These are phyloP conservation scores for Pomacea canaliculata DNA, from an alignment of 2,888 invertebrate genomes.

Conservation along the genomic window DNA sequence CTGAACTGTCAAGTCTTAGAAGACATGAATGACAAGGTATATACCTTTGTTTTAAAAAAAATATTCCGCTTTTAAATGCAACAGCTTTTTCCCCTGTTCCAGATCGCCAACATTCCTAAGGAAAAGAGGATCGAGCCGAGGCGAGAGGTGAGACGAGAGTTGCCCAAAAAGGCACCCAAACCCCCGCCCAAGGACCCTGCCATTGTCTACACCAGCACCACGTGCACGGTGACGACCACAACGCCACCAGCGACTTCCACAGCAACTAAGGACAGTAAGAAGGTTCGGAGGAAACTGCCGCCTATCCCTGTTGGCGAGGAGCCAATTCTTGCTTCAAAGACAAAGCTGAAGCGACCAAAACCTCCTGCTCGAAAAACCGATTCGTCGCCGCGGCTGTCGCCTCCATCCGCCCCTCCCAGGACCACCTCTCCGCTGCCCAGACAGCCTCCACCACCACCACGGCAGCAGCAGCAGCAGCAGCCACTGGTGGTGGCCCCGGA, in stretches of 20 bases:
- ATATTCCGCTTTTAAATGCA: too few species aligned
- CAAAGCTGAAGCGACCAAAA: constrained; percentile 29
- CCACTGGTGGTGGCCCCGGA: background rate
- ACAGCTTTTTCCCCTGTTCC: background rate
- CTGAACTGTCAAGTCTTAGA: too few species aligned
- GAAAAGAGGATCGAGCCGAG: constrained; percentile 12
- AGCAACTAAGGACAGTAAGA: constrained; percentile 28
- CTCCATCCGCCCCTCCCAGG: background rate
- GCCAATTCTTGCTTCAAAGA: constrained; percentile 38
- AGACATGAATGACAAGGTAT: too few species aligned
- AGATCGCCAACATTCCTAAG: constrained; percentile 17
- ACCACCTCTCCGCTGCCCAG: background rate
- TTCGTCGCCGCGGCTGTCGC: background rate
- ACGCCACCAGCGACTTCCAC: background rate
- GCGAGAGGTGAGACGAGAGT: background rate
- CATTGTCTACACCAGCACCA: background rate
- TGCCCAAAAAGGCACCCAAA: constrained; percentile 10
- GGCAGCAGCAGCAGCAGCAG: constrained; percentile 10
- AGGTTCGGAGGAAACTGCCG: constrained; percentile 55
- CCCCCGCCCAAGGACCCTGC: constrained; percentile 4
- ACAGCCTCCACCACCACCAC: constrained; percentile 7
- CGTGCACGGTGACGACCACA: background rate
- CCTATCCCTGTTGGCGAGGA: constrained; percentile 59
- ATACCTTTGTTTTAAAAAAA: too few species aligned
- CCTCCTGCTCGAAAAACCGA: constrained; percentile 22